A percentile compares a stretch with the other conserved stretches of the same genome.
These are phyloP conservation scores for Acleris holmiana DNA, from an alignment of 2,888 invertebrate genomes.

Conservation along the genomic window DNA sequence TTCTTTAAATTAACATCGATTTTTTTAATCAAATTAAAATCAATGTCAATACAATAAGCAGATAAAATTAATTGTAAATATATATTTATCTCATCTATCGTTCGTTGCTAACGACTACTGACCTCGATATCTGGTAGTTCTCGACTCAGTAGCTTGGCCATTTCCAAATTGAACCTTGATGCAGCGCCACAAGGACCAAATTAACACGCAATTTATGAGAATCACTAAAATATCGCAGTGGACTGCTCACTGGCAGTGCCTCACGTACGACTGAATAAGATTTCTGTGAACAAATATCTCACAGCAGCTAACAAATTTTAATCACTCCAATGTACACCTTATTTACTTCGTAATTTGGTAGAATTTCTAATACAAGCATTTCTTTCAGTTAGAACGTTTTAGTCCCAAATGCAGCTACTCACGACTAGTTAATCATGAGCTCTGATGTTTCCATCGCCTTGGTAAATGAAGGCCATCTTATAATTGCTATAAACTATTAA, in stretches of 20 bases:
- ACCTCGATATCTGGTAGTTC: slow-evolving; percentile 94
- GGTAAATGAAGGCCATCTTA: slow-evolving; percentile 31
- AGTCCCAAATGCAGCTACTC: background rate
- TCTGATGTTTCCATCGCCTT: slow-evolving; percentile 20
- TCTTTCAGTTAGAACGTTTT: background rate
- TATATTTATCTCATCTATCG: background rate
- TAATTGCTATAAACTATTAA: slow-evolving; percentile 4
- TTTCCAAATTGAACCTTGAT: slow-evolving; percentile 46
- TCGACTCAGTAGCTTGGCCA: slow-evolving; percentile 86
- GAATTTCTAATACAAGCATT: too few relatives aligned
- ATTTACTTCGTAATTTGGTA: background rate
- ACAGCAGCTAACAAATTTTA: background rate
- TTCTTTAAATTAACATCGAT: too few relatives aligned
- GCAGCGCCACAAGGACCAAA: slow-evolving; percentile 25
- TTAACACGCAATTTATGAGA: slow-evolving; percentile 30
- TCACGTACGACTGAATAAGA: slow-evolving; percentile 64
- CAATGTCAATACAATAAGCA: background rate
- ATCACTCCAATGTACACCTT: background rate
- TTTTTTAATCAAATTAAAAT: too few relatives aligned
- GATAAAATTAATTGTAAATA: background rate
- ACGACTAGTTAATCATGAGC: slow-evolving; percentile 16
- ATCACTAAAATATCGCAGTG: slow-evolving; percentile 49
- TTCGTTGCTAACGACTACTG: slow-evolving; percentile 53
- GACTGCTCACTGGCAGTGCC: slow-evolving; percentile 83
- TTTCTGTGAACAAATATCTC: background rate